Evolutionary conservation across 2,113 vertebrate genomes (phyloP).

Genomic region (Redunca redunca): DNA sequence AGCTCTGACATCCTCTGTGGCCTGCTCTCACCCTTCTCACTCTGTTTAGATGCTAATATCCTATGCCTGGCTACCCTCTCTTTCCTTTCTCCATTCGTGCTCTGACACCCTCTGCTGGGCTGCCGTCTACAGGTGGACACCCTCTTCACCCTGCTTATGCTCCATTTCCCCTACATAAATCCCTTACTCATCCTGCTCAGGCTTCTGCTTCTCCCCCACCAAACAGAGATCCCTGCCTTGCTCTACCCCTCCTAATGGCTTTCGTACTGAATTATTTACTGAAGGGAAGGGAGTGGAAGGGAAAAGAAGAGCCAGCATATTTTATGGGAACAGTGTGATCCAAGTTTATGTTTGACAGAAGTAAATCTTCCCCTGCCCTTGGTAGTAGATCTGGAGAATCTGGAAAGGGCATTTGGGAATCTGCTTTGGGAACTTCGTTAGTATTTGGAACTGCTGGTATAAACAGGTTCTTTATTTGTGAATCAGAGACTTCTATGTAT

Average conservation of each 20-base stretch:
- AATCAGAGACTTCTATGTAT: neutral
- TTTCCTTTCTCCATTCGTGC: neutral
- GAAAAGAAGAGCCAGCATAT: neutral
- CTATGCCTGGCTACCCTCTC: neutral
- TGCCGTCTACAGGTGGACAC: neutral
- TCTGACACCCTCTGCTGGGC: neutral
- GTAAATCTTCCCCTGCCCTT: neutral
- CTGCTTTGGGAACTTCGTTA: constrained; percentile 23
- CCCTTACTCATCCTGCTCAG: neutral
- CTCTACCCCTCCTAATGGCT: neutral
- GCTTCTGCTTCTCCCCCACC: neutral
- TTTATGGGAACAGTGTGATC: neutral
- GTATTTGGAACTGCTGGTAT: neutral
- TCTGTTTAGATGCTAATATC: neutral
- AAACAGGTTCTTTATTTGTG: constrained; percentile 38
- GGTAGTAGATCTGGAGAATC: neutral
- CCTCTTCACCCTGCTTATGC: neutral
- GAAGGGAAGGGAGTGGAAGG: neutral
- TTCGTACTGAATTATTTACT: neutral
- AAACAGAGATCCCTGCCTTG: neutral
- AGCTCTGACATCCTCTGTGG: neutral
- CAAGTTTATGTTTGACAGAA: constrained; percentile 32
- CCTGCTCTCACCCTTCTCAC: neutral
- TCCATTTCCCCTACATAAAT: neutral
- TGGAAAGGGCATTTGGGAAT: constrained; percentile 9